Percentiles rank a stretch among this genome's conserved stretches.
phyloP scores from a whole-genome alignment of 1,140 invertebrate genomes.

The Drosophila carrolli region DNA sequence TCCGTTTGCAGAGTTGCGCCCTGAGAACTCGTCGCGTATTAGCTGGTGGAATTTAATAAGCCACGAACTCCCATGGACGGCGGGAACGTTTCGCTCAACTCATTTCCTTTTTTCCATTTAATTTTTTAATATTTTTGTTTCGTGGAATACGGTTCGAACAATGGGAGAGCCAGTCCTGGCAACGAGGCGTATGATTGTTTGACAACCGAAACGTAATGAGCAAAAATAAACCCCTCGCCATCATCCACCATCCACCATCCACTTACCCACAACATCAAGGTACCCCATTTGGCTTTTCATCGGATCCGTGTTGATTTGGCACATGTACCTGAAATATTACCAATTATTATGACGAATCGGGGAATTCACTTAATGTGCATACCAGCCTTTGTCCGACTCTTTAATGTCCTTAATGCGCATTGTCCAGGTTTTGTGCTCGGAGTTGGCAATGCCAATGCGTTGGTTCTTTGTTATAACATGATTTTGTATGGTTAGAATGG shows the following conservation, averaged over 20 bases:
- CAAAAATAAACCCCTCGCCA: conserved; percentile 12
- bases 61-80: conserved; percentile 4
- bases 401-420: conserved; percentile 92
- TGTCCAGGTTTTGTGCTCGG: conserved; percentile 94
- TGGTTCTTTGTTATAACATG: conserved; percentile 96
- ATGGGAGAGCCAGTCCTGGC: conserved; percentile 37
- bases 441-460: conserved; percentile 93
- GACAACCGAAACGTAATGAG: conserved; percentile 62
- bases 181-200: conserved; percentile 77
- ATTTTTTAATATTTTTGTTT: conserved; percentile 37
- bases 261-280: conserved; percentile 94
- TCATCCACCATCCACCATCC: conserved; percentile 71
- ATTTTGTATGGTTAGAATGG: conserved; percentile 94
- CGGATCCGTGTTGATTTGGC: conserved; percentile 93
- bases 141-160: conserved; percentile 50
- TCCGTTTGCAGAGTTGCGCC: not conserved
- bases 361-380: not conserved
- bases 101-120: conserved; percentile 16
- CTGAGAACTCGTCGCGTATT: not conserved
- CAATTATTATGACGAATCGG: not conserved
- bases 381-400: conserved; percentile 92
- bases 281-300: conserved; percentile 95
- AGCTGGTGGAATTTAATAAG: conserved; percentile 24
- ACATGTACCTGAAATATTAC: conserved; percentile 88
- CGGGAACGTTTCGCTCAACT: conserved; percentile 10